These are phyloP conservation scores for Tenthredo notha DNA, from an alignment of 2,888 invertebrate genomes.

Conservation along the genomic window DNA sequence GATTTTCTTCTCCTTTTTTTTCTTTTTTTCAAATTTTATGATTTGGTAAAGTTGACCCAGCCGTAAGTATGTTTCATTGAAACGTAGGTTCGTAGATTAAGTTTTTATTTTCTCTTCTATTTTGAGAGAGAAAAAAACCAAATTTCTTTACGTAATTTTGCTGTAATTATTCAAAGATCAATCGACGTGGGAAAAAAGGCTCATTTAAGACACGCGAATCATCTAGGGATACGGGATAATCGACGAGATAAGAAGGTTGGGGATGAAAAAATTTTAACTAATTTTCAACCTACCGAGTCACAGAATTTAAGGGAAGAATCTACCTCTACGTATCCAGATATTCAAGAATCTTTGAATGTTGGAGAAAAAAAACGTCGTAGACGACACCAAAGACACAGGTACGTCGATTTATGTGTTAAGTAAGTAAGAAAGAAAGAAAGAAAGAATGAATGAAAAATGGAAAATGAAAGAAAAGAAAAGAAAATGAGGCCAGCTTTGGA, in stretches of 20 bases:
- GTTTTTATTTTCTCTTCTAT: no score
- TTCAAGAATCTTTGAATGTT: slow-evolving; percentile 29
- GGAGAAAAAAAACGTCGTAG: slow-evolving; percentile 63
- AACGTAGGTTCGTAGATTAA: no score
- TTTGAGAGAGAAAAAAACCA: no score
- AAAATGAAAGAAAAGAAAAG: background rate
- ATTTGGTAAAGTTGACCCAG: background rate
- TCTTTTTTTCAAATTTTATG: background rate
- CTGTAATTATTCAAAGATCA: background rate
- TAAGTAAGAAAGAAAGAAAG: background rate
- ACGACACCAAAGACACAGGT: slow-evolving; percentile 72
- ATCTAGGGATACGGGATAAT: background rate
- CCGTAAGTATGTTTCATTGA: no score
- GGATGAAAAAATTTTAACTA: background rate
- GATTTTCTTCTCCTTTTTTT: background rate
- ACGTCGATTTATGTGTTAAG: background rate
- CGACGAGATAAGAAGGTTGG: background rate
- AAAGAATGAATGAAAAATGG: background rate
- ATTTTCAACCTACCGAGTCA: background rate
- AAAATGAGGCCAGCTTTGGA: background rate
- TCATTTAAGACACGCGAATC: background rate
- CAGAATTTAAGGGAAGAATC: background rate
- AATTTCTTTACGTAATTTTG: background rate
- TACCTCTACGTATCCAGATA: background rate
- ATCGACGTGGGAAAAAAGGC: background rate